Conservation (phyloP, 2,888 invertebrate species). For the Ichneumon xanthorius region DNA sequence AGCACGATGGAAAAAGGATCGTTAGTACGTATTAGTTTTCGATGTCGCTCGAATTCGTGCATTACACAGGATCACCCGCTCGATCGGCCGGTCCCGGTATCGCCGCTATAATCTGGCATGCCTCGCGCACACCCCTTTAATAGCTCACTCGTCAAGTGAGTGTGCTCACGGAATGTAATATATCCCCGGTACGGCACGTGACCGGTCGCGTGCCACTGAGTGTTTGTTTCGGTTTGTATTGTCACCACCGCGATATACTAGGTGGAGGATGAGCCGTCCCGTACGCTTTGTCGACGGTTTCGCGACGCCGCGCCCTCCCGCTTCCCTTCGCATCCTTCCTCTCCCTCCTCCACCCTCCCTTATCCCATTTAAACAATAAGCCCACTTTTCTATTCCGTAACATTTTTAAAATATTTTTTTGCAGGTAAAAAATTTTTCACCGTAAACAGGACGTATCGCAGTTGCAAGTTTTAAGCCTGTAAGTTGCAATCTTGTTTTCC, state of each 20-base stretch:
- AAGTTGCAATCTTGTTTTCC: too few species aligned
- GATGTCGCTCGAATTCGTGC: constrained; percentile 23
- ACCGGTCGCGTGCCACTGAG: constrained; percentile 83
- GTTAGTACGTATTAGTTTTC: constrained; percentile 45
- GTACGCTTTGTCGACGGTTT: constrained; percentile 36
- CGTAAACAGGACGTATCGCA: too few species aligned
- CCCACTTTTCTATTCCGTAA: constrained; percentile 75
- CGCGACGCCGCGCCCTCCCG: constrained; percentile 25
- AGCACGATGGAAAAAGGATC: constrained; percentile 32
- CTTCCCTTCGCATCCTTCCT: background rate
- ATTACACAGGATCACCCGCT: constrained; percentile 64
- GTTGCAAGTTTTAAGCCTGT: too few species aligned
- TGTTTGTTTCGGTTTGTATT: constrained; percentile 85
- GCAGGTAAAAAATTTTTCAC: too few species aligned
- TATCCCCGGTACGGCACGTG: constrained; percentile 87
- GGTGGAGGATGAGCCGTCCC: constrained; percentile 47
- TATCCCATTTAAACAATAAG: constrained; percentile 70
- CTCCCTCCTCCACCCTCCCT: background rate
- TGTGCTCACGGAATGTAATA: constrained; percentile 84
- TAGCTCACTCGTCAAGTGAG: constrained; percentile 81
- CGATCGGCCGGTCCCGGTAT: background rate
- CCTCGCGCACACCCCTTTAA: constrained; percentile 78
- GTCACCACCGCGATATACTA: constrained; percentile 82
- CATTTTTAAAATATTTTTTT: too few species aligned
- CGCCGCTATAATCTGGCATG: constrained; percentile 48